Evolutionary conservation across 2,888 invertebrate species (phyloP), one percentile per base, ranked within the genome.

Genomic region (Heliconius erato): DNA sequence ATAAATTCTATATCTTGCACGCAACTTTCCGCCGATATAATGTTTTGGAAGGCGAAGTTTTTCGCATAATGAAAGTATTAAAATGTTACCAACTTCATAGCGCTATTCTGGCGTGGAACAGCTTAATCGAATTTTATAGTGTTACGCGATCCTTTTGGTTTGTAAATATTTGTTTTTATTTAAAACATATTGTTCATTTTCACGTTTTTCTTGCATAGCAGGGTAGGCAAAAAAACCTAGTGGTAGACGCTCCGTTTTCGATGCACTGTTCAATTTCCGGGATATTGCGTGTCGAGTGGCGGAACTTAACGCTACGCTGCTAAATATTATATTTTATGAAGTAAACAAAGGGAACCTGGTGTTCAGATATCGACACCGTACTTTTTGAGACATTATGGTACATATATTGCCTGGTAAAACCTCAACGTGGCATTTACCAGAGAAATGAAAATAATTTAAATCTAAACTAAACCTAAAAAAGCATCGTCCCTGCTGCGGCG

Each of bases 1-100:
- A 93, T 92, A 92, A 92, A 92, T 92, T 91, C 88, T 87, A 88
- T 88, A 88, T 87, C 85, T 84, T 86, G 76, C 83, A 86, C 83
- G 81, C 76, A 84, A 85, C 85, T 89, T 89, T 86, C 82, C 79
- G 74, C 83, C 84, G 81, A 79, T 86, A 86, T 84, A 86, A 84
- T 83, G 86, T 85, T 85, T 82, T 82, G 83, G 79, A 85, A 84
- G 71, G 71, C 71, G 80, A 85, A 82, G 84, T 84, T 85, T 84
- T 86, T 86, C 82, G 85, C 78, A 86, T 83, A 84, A 85, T 84
- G 82, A 84, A 84, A 85, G 79, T 77, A 79, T 84, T 80, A 82
- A 77, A 81, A 79, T 82, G 79, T 84, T 79, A 59, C 35, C 67
- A 81, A 84, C 59, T 72, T 79, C 35, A 72, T 68, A 80, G 59